Conservation (phyloP, 2,888 invertebrate genomes). For the Aleiodes leptofemur region DNA sequence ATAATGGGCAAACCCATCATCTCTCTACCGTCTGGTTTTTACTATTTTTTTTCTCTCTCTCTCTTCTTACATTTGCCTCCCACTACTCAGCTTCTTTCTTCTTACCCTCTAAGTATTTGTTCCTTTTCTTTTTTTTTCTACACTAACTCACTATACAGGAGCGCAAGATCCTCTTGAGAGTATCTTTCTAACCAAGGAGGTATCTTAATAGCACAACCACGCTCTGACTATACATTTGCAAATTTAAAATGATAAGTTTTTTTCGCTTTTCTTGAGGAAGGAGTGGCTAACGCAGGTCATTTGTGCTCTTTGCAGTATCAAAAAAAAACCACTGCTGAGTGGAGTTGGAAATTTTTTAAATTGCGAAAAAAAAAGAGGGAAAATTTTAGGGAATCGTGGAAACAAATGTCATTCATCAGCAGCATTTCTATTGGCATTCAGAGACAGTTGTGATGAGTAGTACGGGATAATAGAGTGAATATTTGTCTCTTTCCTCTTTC, state of each 20-base stretch:
- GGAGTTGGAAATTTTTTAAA: background rate
- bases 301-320: constrained; percentile 59
- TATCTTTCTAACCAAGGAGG: constrained; percentile 45
- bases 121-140: constrained; percentile 31
- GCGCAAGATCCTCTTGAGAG: constrained; percentile 12
- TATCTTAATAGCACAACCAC: constrained; percentile 60
- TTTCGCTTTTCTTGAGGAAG: constrained; percentile 49
- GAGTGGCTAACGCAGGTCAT: constrained; percentile 63
- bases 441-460: background rate
- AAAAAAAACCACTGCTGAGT: constrained; percentile 40
- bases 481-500: constrained; percentile 1
- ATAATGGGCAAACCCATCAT: constrained; percentile 67
- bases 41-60: constrained; percentile 45
- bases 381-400: background rate
- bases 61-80: constrained; percentile 37
- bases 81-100: constrained; percentile 44
- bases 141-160: constrained; percentile 19
- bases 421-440: background rate
- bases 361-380: background rate
- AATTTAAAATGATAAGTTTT: constrained; percentile 69
- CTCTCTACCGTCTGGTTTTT: constrained; percentile 59
- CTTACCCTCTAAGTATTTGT: constrained; percentile 43
- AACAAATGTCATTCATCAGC: background rate
- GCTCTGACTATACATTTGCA: constrained; percentile 66
- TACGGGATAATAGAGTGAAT: constrained; percentile 7